Conservation (phyloP, 2,797 vertebrate species). For the Clarias fuscus region DNA sequence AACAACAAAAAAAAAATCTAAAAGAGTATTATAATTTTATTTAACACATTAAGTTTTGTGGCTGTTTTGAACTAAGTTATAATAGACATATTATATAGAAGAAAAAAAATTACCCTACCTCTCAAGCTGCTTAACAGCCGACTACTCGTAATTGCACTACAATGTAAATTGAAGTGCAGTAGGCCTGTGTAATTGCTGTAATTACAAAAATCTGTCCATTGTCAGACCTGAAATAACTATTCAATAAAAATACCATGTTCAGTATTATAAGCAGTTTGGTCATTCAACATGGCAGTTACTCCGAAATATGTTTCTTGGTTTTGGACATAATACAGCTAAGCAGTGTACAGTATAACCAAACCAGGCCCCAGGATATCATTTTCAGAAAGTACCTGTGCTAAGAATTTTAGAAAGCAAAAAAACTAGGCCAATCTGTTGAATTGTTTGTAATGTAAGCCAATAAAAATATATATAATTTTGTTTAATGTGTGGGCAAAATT, state of each 20-base stretch:
- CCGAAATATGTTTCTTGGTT: not conserved
- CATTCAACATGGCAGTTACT: not conserved
- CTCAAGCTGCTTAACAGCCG: not conserved
- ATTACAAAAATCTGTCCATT: slow-evolving; percentile 4
- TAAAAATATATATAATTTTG: not conserved
- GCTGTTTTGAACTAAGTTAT: not conserved
- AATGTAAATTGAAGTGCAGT: slow-evolving; percentile 12
- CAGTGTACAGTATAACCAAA: not conserved
- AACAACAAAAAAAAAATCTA: not conserved
- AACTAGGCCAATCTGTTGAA: not conserved
- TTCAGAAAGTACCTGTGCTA: not conserved
- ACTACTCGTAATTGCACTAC: not conserved
- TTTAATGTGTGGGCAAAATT: not conserved
- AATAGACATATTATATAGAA: not conserved
- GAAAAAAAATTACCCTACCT: not conserved
- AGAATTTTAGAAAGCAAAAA: not conserved
- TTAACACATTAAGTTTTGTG: not conserved
- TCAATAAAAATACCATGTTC: not conserved
- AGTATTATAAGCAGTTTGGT: not conserved
- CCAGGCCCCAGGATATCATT: not conserved
- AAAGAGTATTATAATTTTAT: not conserved
- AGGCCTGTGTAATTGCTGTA: slow-evolving; percentile 7
- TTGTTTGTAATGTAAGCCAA: not conserved
- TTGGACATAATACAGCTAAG: not conserved
- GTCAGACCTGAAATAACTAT: slow-evolving; percentile 2